Base-by-base conservation (phyloP, 2,797 vertebrate genomes). In the Hydrolagus colliei region DNA sequence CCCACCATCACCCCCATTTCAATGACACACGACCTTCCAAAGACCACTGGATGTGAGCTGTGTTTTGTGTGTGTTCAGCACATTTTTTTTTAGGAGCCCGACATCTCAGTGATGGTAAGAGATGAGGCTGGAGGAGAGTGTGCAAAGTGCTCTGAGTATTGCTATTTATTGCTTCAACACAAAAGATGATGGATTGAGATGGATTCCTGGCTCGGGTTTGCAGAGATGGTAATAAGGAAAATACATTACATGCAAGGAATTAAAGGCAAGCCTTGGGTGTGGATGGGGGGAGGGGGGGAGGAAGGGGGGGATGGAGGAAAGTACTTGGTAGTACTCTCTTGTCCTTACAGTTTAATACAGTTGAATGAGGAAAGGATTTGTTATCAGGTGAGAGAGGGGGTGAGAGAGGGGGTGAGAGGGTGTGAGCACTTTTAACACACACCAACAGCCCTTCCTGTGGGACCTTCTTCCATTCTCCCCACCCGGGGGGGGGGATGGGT, bases 121-220 rank as follows among this genome's bases (percentile, higher is more conserved):
- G 65, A 84, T 84, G 79, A 71, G 20, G 41, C 65, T 68, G 79
- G 27, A 84, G 6, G 41, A 71, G 68, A 63, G 27, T 71, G 27
- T 12, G 32, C 41, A 68, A 16, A 68, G 79, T 20, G 65, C 65
- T 67, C 65, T 68, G 65, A 41, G 27, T 71, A 35, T 84, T 71
- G 63, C 65, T 71, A 71, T 71, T 84, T 84, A 71, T 52, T 84
- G 79, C 79, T 71, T 16, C 2, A 84, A 84, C 32, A 41, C 63
- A 84, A 84, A 32, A 52, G 41, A 35, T 68, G 79, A 84, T 52
- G 63, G 79, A 84, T 84, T 84, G 79, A 67, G 68, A 84, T 71
- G 65, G 79, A 84, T 84, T 84, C 71, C 79, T 67, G 16, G 65
- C 71, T 84, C 71, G 79, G 41, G 79, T 41, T 35, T 84, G 32